A percentile compares a stretch with the other conserved stretches of the same genome.
Evolutionary conservation across 2,797 vertebrate genomes (phyloP).

Genomic region (Allobates femoralis): DNA sequence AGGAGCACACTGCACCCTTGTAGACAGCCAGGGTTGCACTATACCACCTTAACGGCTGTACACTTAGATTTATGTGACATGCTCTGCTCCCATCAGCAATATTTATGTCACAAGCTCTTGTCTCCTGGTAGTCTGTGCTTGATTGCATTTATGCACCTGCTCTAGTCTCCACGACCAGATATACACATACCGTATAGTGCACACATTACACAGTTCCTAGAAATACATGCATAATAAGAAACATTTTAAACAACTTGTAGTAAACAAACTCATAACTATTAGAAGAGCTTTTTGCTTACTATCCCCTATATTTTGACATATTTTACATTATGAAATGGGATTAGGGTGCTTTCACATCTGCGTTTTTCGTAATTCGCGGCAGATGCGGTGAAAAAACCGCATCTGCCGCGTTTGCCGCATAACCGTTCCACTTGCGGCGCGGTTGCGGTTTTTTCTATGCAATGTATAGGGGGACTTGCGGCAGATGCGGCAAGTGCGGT

Average conservation of each 20-base stretch:
- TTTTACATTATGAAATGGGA: no score
- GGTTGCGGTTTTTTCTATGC: no score
- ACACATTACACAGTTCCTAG: background rate
- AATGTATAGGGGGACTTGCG: no score
- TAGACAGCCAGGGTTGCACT: conserved; percentile 44
- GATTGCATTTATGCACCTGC: conserved; percentile 35
- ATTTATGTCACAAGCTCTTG: conserved; percentile 50
- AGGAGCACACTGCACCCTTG: conserved; percentile 29
- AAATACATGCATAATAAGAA: background rate
- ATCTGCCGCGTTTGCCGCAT: no score
- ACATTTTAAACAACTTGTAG: background rate
- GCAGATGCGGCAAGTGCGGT: no score
- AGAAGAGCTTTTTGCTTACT: no score
- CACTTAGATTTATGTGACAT: conserved; percentile 48
- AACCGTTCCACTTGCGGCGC: no score
- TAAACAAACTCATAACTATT: no score
- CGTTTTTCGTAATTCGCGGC: no score
- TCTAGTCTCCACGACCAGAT: conserved; percentile 4
- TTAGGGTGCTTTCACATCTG: no score
- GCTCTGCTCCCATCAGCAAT: conserved; percentile 46
- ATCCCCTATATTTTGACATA: no score
- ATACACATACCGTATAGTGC: background rate
- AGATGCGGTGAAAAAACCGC: no score
- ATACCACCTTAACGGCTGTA: conserved; percentile 43
- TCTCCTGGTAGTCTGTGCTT: conserved; percentile 23